These are phyloP conservation scores for Apamea anceps DNA, from an alignment of 2,888 invertebrate genomes.

Conservation along the genomic window DNA sequence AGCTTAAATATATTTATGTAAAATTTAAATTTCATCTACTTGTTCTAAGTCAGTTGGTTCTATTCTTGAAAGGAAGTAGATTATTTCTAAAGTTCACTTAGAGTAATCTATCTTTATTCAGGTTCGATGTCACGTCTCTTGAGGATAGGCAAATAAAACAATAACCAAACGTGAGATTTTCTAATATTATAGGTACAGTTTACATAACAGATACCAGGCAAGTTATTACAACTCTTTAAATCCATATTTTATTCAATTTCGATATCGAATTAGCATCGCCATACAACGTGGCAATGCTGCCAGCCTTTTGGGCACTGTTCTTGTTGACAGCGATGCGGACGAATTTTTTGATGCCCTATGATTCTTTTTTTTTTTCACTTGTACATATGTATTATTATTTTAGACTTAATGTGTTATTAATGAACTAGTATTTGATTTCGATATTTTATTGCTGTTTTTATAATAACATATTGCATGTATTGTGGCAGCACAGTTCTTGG, in stretches of 20 bases:
- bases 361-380: no score
- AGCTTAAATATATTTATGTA: neutral
- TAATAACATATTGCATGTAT: no score
- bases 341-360: no score
- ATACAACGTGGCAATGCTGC: no score
- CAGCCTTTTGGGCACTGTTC: no score
- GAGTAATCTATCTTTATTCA: slow-evolving; percentile 36
- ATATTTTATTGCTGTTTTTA: no score
- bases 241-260: no score
- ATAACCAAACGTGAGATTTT: neutral
- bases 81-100: neutral
- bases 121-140: slow-evolving; percentile 6
- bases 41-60: neutral
- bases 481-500: neutral
- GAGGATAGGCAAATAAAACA: neutral
- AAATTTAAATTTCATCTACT: neutral
- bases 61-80: neutral
- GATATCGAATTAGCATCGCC: no score
- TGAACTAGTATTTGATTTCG: no score
- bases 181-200: neutral
- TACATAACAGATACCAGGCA: neutral
- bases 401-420: no score
- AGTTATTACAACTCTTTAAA: neutral
- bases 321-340: no score
- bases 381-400: no score